Conservation (phyloP, 2,888 invertebrate species). For the Koerneria pararmatus region DNA sequence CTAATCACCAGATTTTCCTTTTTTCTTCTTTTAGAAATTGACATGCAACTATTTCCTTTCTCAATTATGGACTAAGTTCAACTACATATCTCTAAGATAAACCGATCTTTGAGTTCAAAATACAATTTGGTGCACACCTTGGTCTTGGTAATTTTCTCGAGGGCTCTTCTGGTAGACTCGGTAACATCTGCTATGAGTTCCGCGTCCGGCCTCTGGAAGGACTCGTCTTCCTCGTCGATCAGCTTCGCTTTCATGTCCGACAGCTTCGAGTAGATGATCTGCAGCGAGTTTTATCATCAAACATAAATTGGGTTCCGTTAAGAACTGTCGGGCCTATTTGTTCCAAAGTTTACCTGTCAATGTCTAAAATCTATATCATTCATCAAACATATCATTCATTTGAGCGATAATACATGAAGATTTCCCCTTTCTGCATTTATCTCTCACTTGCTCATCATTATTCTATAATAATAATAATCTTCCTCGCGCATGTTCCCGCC, state of each 20-base stretch:
- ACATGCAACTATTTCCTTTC: too few relatives aligned
- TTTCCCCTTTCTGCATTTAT: background rate
- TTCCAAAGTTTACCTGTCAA: too few relatives aligned
- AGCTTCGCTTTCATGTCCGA: slow-evolving; percentile 86
- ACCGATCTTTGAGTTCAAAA: background rate
- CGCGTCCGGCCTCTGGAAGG: slow-evolving; percentile 79
- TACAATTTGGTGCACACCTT: slow-evolving; percentile 29
- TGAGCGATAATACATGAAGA: background rate
- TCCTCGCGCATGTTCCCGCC: too few relatives aligned
- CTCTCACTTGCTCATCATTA: too few relatives aligned
- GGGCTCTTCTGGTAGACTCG: slow-evolving; percentile 61
- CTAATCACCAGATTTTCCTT: too few relatives aligned
- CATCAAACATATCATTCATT: background rate
- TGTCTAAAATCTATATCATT: slow-evolving; percentile 1
- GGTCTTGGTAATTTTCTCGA: slow-evolving; percentile 53
- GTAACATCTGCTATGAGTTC: slow-evolving; percentile 77
- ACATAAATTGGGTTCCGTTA: too few relatives aligned
- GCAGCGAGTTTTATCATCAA: too few relatives aligned
- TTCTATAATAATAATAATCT: too few relatives aligned
- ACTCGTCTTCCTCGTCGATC: slow-evolving; percentile 81
- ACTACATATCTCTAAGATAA: background rate
- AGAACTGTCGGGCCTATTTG: too few relatives aligned
- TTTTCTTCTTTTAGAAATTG: too few relatives aligned
- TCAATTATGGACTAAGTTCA: background rate
- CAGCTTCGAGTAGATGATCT: slow-evolving; percentile 85